Base-by-base conservation (phyloP, 2,888 invertebrate species). In the Lymantria dispar region DNA sequence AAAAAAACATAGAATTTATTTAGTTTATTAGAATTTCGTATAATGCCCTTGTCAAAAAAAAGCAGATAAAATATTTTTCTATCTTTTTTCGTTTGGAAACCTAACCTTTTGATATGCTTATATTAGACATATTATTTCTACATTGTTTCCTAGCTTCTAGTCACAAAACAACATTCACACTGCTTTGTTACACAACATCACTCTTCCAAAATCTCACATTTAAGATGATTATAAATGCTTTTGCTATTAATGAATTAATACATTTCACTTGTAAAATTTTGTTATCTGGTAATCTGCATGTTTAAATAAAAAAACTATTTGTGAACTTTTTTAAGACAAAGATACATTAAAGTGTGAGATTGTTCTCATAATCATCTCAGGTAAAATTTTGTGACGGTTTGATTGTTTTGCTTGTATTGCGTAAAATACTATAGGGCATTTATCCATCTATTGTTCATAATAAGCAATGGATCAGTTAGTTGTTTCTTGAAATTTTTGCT, bases 301-400 rank as follows among this genome's bases (percentile, higher is more conserved):
- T 15, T 44, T 44, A 47, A 54, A 49, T 48, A 47, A 47, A 51
- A 43, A 48, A 42, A 43, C 22, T 62, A 56, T 62, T 68, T 64
- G 63, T 57, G 52, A 63, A 58, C 52, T 65, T 60, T 62, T 56
- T 50, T 44, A 55, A 70, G 72, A 45, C 72, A 73, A 72, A 72
- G 67, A 56, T 49, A 57, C 60, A 68, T 71, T 72, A 62, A 66
- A 45, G 53, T 56, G 45, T 59, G 61, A 64, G 64, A 58, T 64
- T 65, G 47, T 41, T 36, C 57, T 70, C 69, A 61, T 68, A 69
- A 38, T 38, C 36, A 22, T 22, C 22, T 10, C 5, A 2, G 3
- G 33, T 33, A 33, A 33, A 33, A 33, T 33, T 2, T 10, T 5
- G 33, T 33, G 10, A 10, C 33, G 33, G 33, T 33, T 33, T 33